These are phyloP conservation scores for Enteromius argenteus DNA, from an alignment of 2,797 vertebrate species.

Conservation along the genomic window DNA sequence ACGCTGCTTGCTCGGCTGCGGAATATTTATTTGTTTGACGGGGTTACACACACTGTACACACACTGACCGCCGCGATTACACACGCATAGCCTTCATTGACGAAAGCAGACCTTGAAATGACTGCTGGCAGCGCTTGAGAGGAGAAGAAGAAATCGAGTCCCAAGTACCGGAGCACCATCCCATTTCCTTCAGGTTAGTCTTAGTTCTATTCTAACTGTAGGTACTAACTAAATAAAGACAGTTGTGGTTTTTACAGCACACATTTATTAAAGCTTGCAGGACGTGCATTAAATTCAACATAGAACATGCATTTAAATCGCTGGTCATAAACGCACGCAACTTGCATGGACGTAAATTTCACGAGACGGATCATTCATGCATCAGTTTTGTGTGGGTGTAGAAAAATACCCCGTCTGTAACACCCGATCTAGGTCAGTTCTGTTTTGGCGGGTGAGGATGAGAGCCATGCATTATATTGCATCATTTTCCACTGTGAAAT, in stretches of 20 bases:
- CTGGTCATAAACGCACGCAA: background rate
- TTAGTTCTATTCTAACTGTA: background rate
- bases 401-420: slow-evolving; percentile 29
- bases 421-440: slow-evolving; percentile 72
- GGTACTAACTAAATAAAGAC: background rate
- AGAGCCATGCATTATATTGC: slow-evolving; percentile 32
- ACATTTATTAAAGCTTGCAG: background rate
- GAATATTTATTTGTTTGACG: slow-evolving; percentile 19
- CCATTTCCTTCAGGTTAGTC: slow-evolving; percentile 69
- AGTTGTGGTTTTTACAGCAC: background rate
- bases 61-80: slow-evolving; percentile 39
- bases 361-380: slow-evolving; percentile 17
- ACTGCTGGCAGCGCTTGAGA: slow-evolving; percentile 73
- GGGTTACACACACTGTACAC: slow-evolving; percentile 16
- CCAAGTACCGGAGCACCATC: slow-evolving; percentile 62
- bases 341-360: slow-evolving; percentile 7
- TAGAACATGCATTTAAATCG: background rate
- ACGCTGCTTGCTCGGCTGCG: slow-evolving; percentile 3
- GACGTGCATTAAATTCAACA: background rate
- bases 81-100: slow-evolving; percentile 59
- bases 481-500: slow-evolving; percentile 31
- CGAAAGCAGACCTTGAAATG: slow-evolving; percentile 75
- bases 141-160: slow-evolving; percentile 65
- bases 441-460: slow-evolving; percentile 69
- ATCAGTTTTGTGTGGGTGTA: slow-evolving; percentile 27